A percentile compares a stretch with the other conserved stretches of the same genome.
Conservation (phyloP, 2,888 invertebrate genomes). For the Lacanobia oleracea region DNA sequence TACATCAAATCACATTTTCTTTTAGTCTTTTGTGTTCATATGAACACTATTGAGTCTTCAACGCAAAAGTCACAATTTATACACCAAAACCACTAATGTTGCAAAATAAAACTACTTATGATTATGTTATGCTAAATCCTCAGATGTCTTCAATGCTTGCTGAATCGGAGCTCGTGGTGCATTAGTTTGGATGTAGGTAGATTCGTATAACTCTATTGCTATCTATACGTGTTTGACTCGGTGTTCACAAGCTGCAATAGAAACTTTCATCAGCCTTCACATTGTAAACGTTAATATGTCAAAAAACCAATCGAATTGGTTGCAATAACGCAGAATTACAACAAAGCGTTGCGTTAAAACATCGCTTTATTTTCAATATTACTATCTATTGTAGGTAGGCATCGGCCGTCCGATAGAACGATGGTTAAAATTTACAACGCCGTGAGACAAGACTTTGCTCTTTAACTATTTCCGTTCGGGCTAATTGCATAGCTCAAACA, state of each 20-base stretch:
- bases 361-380: conserved; percentile 80
- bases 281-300: conserved; percentile 49
- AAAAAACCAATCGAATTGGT: conserved; percentile 57
- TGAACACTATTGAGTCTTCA: conserved; percentile 80
- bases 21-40: conserved; percentile 79
- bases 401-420: conserved; percentile 81
- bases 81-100: conserved; percentile 83
- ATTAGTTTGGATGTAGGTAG: conserved; percentile 80
- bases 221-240: conserved; percentile 78
- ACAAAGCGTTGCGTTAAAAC: conserved; percentile 74
- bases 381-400: conserved; percentile 77
- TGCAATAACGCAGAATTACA: conserved; percentile 68
- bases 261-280: conserved; percentile 73
- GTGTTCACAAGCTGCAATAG: conserved; percentile 83
- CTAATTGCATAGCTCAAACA: conserved; percentile 70
- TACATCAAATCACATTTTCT: conserved; percentile 87
- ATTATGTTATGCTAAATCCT: conserved; percentile 91
- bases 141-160: conserved; percentile 97
- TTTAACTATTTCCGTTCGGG: conserved; percentile 66
- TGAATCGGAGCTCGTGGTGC: conserved; percentile 93
- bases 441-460: conserved; percentile 69
- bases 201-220: conserved; percentile 79
- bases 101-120: conserved; percentile 88
- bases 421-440: conserved; percentile 82
- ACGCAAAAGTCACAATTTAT: conserved; percentile 80